Evolutionary conservation across 2,888 invertebrate genomes (phyloP), one percentile per base, ranked within the genome.

Genomic region (Muscina levida): DNA sequence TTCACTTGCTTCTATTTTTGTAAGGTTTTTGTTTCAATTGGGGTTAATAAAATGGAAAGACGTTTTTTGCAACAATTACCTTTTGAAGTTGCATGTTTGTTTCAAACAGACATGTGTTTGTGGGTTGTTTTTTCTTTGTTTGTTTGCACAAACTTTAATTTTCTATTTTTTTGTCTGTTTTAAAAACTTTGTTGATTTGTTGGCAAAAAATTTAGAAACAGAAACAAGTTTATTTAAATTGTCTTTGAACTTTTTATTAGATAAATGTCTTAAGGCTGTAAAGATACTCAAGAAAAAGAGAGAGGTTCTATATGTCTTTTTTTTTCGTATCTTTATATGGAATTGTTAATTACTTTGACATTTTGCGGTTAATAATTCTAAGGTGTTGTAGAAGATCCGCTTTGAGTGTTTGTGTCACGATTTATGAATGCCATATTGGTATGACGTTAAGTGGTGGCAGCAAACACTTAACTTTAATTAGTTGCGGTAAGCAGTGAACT

Each of bases 291-390:
- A 53, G 8, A 10, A 24, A 10, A 24, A 24, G 53, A 53, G 53
- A 53, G 53, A 53, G 53, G 24, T 31, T 31, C 8, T n/a, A 46
- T n/a, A 22, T 53, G 48, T 48, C 17, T 48, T n/a, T 72, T n/a
- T n/a, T n/a, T n/a, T n/a, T n/a, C n/a, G n/a, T n/a, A n/a, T n/a
- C n/a, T 48, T 42, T 71, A 71, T 71, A 74, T 78, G 66, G 66
- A 59, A 74, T 67, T 74, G 74, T 79, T 74, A 79, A 79, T 79
- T 79, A 67, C 31, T 65, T 62, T 79, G 79, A 74, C 79, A 79
- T 79, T 79, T 79, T 71, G 46, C 59, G 42, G 44, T 67, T 57
- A 24, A 53, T 53, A 53, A 24, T 53, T 53, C 53, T 53, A 71
- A 78, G 57, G 57, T 74, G 70, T 53, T 71, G 31, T 71, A 10